Conservation (phyloP, 2,888 invertebrate genomes). For the Agrilus mali region DNA sequence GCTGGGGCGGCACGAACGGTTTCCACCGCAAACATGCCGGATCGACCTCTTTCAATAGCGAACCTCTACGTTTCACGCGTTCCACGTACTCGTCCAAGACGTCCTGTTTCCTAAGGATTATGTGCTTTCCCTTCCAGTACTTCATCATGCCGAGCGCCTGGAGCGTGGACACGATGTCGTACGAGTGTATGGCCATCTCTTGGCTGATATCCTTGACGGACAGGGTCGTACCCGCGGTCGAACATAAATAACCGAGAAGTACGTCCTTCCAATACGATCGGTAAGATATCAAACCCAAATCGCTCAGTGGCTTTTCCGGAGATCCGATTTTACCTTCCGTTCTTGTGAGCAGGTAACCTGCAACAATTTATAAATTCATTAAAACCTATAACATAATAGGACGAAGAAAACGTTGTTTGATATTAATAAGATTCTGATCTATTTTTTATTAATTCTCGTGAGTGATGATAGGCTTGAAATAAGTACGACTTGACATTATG, state of each 20-base stretch:
- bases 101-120: slow-evolving; percentile 89
- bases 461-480: no score
- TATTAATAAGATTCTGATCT: no score
- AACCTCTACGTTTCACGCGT: slow-evolving; percentile 60
- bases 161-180: slow-evolving; percentile 94
- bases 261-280: slow-evolving; percentile 99
- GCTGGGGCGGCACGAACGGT: slow-evolving; percentile 55
- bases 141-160: slow-evolving; percentile 96
- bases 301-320: slow-evolving; percentile 95
- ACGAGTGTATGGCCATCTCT: slow-evolving; percentile 92
- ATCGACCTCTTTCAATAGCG: slow-evolving; percentile 78
- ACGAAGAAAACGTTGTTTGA: no score
- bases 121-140: slow-evolving; percentile 98
- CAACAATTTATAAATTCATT: slow-evolving; percentile 16
- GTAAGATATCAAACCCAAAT: slow-evolving; percentile 93
- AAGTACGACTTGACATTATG: no score
- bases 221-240: slow-evolving; percentile 76
- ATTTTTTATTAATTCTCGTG: no score
- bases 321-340: slow-evolving; percentile 98
- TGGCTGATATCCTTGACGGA: slow-evolving; percentile 83
- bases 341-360: slow-evolving; percentile 91
- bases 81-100: slow-evolving; percentile 87
- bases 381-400: background rate
- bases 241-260: slow-evolving; percentile 79
- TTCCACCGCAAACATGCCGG: slow-evolving; percentile 79